Conservation (phyloP, 2,888 invertebrate species). For the Temnothorax rugatulus region DNA sequence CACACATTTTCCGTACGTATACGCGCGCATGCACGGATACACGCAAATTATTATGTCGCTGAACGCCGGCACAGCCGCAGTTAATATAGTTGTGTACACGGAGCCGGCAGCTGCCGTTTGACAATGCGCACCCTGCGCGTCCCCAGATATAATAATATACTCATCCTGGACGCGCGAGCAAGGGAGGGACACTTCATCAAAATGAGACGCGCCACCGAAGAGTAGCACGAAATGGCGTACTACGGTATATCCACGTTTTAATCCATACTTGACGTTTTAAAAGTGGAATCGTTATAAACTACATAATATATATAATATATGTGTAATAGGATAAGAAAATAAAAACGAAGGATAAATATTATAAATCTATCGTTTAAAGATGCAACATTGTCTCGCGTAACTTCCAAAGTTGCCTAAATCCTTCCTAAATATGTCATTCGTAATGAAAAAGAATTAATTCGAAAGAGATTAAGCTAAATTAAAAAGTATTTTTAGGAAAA, state of each 20-base stretch:
- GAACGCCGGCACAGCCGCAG: constrained; percentile 65
- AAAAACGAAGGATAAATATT: background rate
- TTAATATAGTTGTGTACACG: constrained; percentile 82
- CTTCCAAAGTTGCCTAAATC: background rate
- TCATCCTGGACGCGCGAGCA: constrained; percentile 75
- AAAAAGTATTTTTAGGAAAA: background rate
- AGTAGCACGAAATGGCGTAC: constrained; percentile 70
- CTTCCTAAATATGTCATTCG: background rate
- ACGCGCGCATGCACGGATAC: background rate
- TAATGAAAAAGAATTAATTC: background rate
- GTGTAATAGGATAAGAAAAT: background rate
- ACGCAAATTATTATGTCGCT: constrained; percentile 26
- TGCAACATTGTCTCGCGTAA: background rate
- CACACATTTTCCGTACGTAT: constrained; percentile 34
- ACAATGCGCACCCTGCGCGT: constrained; percentile 81
- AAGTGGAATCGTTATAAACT: background rate
- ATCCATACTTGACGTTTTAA: constrained; percentile 43
- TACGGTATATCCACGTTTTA: constrained; percentile 57
- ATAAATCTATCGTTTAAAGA: background rate
- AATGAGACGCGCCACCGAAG: constrained; percentile 77
- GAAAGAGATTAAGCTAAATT: background rate
- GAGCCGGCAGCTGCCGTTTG: constrained; percentile 82
- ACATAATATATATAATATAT: background rate
- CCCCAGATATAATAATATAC: constrained; percentile 83
- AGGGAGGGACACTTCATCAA: constrained; percentile 83